Conservation (phyloP, 2,797 vertebrate genomes). For the Allobates femoralis region DNA sequence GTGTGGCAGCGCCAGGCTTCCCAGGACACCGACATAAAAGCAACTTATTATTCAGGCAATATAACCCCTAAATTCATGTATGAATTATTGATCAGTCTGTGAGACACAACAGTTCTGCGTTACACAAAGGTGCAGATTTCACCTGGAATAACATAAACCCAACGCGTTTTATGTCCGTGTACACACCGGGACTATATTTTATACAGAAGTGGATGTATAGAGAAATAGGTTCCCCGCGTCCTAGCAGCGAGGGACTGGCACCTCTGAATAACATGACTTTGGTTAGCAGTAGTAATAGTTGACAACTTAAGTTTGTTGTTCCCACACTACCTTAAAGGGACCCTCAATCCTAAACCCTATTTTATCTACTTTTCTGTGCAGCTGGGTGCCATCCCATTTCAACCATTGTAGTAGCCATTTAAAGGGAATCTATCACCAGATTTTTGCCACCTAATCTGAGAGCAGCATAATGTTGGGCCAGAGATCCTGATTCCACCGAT, state of each 20-base stretch:
- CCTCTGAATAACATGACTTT: background rate
- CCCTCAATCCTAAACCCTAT: background rate
- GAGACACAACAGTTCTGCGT: slow-evolving; percentile 11
- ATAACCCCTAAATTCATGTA: slow-evolving; percentile 35
- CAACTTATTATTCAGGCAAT: background rate
- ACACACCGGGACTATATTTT: background rate
- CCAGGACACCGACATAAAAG: background rate
- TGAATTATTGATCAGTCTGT: slow-evolving; percentile 47
- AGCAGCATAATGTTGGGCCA: too few species aligned
- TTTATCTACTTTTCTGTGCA: background rate
- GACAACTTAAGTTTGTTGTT: slow-evolving; percentile 34
- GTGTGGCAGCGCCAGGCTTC: background rate
- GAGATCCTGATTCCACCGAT: too few species aligned
- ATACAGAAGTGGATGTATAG: background rate
- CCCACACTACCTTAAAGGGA: slow-evolving; percentile 8
- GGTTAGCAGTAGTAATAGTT: slow-evolving; percentile 33
- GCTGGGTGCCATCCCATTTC: background rate
- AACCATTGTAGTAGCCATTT: background rate
- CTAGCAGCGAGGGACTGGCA: background rate
- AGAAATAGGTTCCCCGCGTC: background rate
- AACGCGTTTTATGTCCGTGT: background rate
- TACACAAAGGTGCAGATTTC: background rate
- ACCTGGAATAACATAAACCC: background rate
- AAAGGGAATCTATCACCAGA: too few species aligned
- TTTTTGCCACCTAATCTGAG: too few species aligned